Evolutionary conservation across 2,797 vertebrate species (phyloP), one percentile per base, ranked within the genome.

Genomic region (Clangula hyemalis): DNA sequence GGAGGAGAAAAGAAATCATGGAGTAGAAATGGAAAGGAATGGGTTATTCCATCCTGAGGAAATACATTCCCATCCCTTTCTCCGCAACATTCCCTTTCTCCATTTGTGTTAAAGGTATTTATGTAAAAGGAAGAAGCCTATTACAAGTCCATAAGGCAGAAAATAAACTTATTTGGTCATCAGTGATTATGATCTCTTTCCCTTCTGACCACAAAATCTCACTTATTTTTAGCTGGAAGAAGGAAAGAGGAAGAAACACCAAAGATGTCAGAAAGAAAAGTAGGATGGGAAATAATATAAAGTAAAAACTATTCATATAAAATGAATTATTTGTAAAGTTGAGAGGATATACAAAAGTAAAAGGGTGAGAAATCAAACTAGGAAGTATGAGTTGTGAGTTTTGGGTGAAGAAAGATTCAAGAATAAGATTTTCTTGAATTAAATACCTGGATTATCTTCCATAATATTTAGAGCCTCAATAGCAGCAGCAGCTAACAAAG

Each of bases 381-480:
- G 21, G 8, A 81, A 41, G 2, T 28, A 85, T 1, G 11, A 93
- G 10, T n/a, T 72, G 43, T 0, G 45, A 62, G 30, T 69, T 34
- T 76, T 6, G 7, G 11, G 7, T 79, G 34, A 94, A 86, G 32
- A 53, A 74, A 47, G 11, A 27, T 14, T 38, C 28, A 83, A 72
- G 22, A 73, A 32, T n/a, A 75, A 54, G 2, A 43, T 72, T 45
- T 86, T 92, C 47, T 39, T 39, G 10, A 94, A 73, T 82, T 43
- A 83, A 68, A 32, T 98, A 99, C 99, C 99, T 98, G 99, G 98
- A 95, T 99, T 98, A 93, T 99, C 99, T 97, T 99, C 99, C 99
- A 99, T 99, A 96, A 99, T 99, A 96, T 98, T 98, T 56, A 99
- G 98, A 64, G 98, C 99, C 91, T 99, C 99, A 12, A 99, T 99